phyloP scores from a whole-genome alignment of 2,888 invertebrate genomes.

The Eupelmus urozonus region DNA sequence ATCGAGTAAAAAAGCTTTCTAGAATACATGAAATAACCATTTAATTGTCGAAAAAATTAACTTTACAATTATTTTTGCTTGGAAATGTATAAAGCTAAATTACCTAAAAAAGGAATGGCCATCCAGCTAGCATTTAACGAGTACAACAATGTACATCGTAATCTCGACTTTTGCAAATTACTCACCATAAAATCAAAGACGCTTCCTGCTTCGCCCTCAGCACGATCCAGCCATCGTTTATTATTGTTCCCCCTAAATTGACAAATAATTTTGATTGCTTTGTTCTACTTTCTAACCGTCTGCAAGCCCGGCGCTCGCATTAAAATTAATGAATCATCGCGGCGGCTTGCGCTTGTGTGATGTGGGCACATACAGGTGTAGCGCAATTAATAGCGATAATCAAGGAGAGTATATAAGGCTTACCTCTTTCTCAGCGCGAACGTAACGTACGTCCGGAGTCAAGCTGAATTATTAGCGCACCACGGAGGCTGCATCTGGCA shows the following conservation, averaged over 20 bases:
- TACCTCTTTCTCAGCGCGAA: not conserved
- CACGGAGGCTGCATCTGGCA: not conserved
- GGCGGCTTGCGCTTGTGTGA: not conserved
- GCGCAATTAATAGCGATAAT: slow-evolving; percentile 34
- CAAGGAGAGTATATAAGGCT: not conserved
- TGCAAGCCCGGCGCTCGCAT: slow-evolving; percentile 4
- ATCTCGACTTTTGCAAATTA: no score
- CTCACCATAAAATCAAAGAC: no score
- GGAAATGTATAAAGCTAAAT: no score
- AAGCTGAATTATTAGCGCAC: slow-evolving; percentile 10
- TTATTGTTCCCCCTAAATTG: slow-evolving; percentile 18
- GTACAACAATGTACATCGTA: no score
- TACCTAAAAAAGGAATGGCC: no score
- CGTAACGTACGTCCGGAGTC: slow-evolving; percentile 10
- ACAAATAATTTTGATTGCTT: slow-evolving; percentile 46
- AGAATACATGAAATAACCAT: no score
- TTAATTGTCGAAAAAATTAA: no score
- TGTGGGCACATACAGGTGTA: not conserved
- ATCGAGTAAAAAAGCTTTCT: no score
- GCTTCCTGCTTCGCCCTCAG: no score
- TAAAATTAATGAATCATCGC: slow-evolving; percentile 59
- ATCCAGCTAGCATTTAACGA: no score
- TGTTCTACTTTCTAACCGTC: slow-evolving; percentile 33
- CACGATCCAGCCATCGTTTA: no score
- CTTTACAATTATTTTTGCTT: no score